Evolutionary conservation across 1,140 invertebrate genomes (phyloP).

Genomic region (Bombus cullumanus): DNA sequence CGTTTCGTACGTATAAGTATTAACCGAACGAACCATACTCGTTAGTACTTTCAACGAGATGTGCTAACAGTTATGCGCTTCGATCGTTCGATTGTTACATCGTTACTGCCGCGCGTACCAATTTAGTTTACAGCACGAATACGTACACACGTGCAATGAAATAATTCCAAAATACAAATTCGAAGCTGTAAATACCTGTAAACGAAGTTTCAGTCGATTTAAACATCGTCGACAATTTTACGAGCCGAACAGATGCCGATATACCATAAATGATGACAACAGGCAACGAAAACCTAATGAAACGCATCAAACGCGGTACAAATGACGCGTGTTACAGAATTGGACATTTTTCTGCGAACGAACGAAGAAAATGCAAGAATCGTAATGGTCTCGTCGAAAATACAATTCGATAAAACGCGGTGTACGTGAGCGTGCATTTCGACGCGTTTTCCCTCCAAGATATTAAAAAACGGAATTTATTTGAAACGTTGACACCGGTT

Average conservation of each 20-base stretch:
- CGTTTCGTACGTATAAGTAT: background rate
- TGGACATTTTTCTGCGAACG: background rate
- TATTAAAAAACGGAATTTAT: conserved; percentile 9
- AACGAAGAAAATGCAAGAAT: background rate
- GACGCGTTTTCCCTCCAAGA: background rate
- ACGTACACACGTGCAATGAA: background rate
- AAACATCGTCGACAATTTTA: background rate
- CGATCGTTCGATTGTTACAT: conserved; percentile 5
- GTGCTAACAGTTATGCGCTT: background rate
- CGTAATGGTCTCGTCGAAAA: background rate
- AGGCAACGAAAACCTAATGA: background rate
- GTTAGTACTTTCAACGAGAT: background rate
- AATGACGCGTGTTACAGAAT: background rate
- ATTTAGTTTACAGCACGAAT: background rate
- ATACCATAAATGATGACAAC: background rate
- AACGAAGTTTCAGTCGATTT: background rate
- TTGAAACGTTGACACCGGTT: background rate
- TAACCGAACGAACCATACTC: background rate
- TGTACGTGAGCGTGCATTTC: conserved; percentile 7
- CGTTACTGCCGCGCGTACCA: background rate
- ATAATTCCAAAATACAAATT: background rate
- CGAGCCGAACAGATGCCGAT: background rate
- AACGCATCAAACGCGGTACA: background rate
- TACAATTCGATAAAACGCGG: background rate
- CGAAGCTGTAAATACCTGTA: background rate